phyloP scores from a whole-genome alignment of 1,140 invertebrate species.

The Heterodera carotae region DNA sequence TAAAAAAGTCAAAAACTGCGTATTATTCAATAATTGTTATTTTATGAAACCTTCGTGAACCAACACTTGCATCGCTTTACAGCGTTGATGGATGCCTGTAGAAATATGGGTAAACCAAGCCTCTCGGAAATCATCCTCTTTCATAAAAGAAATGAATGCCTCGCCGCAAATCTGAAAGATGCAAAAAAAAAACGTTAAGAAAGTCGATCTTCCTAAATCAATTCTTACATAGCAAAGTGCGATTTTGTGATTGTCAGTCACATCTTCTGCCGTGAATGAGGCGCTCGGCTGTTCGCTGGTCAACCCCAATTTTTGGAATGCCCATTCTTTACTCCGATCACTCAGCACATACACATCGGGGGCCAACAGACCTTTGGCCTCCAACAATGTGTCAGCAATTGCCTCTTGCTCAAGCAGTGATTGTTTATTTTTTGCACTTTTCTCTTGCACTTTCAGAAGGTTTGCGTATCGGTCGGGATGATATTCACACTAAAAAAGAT shows the following conservation, averaged over 20 bases:
- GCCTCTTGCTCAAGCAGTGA: conserved; percentile 35
- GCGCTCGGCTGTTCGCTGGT: neutral
- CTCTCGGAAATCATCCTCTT: conserved; percentile 33
- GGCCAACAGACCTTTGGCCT: conserved; percentile 28
- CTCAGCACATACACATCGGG: conserved; percentile 36
- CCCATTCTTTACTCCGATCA: conserved; percentile 28
- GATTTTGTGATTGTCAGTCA: conserved; percentile 36
- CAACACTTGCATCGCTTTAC: conserved; percentile 16
- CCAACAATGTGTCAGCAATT: conserved; percentile 31
- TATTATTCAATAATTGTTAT: neutral
- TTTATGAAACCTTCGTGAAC: conserved; percentile 24
- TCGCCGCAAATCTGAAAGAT: conserved; percentile 34
- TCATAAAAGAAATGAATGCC: conserved; percentile 34
- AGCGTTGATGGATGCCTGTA: conserved; percentile 34
- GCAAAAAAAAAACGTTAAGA: conserved; percentile 9
- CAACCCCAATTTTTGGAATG: conserved; percentile 34
- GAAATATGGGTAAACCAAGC: conserved; percentile 33
- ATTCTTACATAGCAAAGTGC: conserved; percentile 32
- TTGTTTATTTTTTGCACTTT: conserved; percentile 30
- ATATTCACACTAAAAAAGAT: conserved; percentile 35
- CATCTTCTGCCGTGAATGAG: conserved; percentile 33
- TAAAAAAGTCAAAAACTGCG: neutral
- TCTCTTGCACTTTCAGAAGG: conserved; percentile 30
- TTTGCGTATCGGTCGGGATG: conserved; percentile 29
- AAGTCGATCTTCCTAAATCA: conserved; percentile 22